Percentiles rank a stretch among this genome's conserved stretches.
phyloP scores from a whole-genome alignment of 35 echinoderm and acorn worm genomes.

The Heliocidaris erythrogramma region DNA sequence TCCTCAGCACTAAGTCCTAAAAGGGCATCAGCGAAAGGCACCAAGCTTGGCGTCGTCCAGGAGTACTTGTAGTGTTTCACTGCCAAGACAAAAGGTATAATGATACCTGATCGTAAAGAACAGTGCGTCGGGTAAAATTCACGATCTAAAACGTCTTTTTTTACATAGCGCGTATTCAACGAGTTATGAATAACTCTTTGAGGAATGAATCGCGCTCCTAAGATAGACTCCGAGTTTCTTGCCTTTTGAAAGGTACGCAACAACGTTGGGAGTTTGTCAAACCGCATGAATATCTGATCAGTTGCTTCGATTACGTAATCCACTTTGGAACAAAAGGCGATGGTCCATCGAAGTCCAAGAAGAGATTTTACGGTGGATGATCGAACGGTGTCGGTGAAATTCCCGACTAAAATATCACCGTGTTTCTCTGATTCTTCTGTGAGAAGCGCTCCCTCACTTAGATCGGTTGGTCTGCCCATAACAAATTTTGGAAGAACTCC shows the following conservation, averaged over 20 bases:
- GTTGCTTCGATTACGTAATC: neutral
- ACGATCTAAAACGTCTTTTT: neutral
- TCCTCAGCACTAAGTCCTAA: neutral
- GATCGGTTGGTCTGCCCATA: neutral
- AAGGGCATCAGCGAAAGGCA: neutral
- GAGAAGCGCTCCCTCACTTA: neutral
- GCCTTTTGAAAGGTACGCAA: neutral
- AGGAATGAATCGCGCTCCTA: neutral
- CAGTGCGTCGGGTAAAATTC: slow-evolving; percentile 6
- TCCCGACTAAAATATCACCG: slow-evolving; percentile 25
- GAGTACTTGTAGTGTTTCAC: neutral
- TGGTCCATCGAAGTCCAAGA: slow-evolving; percentile 7
- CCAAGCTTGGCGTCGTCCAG: neutral
- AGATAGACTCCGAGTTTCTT: neutral
- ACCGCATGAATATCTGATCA: neutral
- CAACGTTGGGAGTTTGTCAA: neutral
- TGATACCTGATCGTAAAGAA: neutral
- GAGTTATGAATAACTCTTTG: neutral
- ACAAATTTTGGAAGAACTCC: neutral
- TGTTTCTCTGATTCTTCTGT: neutral
- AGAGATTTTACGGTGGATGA: neutral
- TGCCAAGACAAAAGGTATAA: neutral
- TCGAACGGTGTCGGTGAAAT: neutral
- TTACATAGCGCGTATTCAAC: neutral
- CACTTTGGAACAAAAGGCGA: neutral